Evolutionary conservation across 2,797 vertebrate species (phyloP), one percentile per base, ranked within the genome.

Genomic region (Otolemur crassicaudatus): DNA sequence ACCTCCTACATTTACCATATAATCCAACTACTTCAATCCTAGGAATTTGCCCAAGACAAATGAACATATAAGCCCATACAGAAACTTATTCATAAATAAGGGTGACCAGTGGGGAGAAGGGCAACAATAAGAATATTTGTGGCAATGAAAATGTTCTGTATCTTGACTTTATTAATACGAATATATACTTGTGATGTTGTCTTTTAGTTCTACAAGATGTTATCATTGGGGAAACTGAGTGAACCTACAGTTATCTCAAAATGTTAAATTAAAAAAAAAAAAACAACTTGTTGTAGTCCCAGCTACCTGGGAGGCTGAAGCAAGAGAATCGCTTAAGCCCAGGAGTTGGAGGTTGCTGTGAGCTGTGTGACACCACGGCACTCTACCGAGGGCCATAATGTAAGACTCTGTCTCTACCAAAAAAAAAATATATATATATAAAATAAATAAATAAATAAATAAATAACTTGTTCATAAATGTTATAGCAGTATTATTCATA

Each of bases 221-320:
- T 90, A 65, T 70, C 88, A 85, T 0, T 86, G 46, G 10, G 11
- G 16, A 56, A 95, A 70, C 2, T 43, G 27, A 25, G 61, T 76
- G 40, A 96, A 75, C 56, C 40, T 92, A 75, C 2, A 73, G 80
- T 75, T 65, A 73, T 27, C n/a, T 90, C 60, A 61, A 75, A 87
- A 88, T 73, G 56, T 49, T 72, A 90, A 20, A 70, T 81, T 92
- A 72, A 49, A 94, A 72, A 70, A 8, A 73, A 80, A 97, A 53
- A 53, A 40, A 40, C 5, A 40, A 43, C 40, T 43, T 43, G 6
- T 43, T 43, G 40, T 43, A 43, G 40, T 43, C 40, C 40, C 40
- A 43, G 40, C 40, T 43, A 43, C 40, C 1, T 43, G 40, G 40
- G 40, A 43, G 40, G 40, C 40, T 43, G 40, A 43, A 5, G 40